A percentile compares a stretch with the other conserved stretches of the same genome.
Evolutionary conservation across 1,140 invertebrate genomes (phyloP).

Genomic region (Arctopsyche grandis): DNA sequence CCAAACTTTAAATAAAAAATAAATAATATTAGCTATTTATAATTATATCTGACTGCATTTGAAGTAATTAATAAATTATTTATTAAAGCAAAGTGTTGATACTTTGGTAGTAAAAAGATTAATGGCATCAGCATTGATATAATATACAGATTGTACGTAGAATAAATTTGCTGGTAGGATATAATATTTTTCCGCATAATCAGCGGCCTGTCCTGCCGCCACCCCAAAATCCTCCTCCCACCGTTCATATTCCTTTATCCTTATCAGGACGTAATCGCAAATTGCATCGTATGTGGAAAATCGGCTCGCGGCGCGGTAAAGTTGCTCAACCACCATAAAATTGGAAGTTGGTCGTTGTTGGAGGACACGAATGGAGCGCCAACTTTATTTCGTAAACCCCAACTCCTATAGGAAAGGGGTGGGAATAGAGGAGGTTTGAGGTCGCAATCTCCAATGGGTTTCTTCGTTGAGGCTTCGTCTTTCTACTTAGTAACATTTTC

Average conservation of each 20-base stretch:
- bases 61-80: too few relatives aligned
- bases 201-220: constrained; percentile 2
- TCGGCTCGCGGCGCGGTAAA: constrained; percentile 59
- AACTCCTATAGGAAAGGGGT: too few relatives aligned
- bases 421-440: too few relatives aligned
- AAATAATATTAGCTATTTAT: too few relatives aligned
- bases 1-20: too few relatives aligned
- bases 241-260: constrained; percentile 49
- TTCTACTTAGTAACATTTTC: constrained; percentile 3
- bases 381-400: constrained; percentile 34
- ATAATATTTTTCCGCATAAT: constrained; percentile 46
- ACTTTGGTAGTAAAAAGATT: too few relatives aligned
- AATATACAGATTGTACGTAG: too few relatives aligned
- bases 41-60: too few relatives aligned
- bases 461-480: background rate
- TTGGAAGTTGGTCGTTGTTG: constrained; percentile 65
- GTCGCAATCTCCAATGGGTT: background rate
- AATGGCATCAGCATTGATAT: too few relatives aligned
- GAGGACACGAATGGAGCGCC: constrained; percentile 26
- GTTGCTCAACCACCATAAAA: constrained; percentile 68
- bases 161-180: too few relatives aligned
- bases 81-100: too few relatives aligned
- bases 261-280: constrained; percentile 53
- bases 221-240: background rate
- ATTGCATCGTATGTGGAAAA: constrained; percentile 55